Conservation (phyloP, 2,888 invertebrate genomes). For the Xestia c-nigrum region DNA sequence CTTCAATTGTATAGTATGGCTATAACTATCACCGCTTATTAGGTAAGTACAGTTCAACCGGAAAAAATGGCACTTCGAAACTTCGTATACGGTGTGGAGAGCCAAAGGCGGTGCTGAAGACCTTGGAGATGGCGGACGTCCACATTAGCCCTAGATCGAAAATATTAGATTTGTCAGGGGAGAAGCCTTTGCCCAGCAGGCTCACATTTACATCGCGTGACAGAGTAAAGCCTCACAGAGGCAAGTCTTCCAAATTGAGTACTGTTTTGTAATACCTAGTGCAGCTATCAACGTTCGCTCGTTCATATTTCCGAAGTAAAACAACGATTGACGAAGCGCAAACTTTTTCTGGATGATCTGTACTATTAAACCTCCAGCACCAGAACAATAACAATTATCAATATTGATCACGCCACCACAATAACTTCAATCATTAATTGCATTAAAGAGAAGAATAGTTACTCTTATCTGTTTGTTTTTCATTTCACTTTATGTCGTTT, state of each 20-base stretch:
- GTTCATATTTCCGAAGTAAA: neutral
- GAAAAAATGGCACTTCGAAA: neutral
- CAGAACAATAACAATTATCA: conserved; percentile 1
- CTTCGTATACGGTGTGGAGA: no score
- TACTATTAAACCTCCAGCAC: conserved; percentile 3
- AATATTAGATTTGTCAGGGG: no score
- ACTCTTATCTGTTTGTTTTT: conserved; percentile 55
- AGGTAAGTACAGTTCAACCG: neutral
- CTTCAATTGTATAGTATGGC: neutral
- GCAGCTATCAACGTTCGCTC: neutral
- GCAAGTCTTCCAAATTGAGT: neutral
- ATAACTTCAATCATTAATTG: conserved; percentile 21
- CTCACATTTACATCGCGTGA: no score
- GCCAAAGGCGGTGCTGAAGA: no score
- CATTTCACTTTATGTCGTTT: conserved; percentile 38
- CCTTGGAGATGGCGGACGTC: no score
- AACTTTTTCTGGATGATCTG: neutral
- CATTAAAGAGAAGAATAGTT: conserved; percentile 34
- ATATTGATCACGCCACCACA: conserved; percentile 13
- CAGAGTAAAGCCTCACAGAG: neutral
- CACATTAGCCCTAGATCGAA: no score
- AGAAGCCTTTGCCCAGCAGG: no score
- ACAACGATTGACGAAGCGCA: neutral
- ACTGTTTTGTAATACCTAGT: neutral
- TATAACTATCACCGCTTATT: neutral